Base-by-base conservation (phyloP, 2,113 vertebrate genomes). In the Ammodramus savannarum region DNA sequence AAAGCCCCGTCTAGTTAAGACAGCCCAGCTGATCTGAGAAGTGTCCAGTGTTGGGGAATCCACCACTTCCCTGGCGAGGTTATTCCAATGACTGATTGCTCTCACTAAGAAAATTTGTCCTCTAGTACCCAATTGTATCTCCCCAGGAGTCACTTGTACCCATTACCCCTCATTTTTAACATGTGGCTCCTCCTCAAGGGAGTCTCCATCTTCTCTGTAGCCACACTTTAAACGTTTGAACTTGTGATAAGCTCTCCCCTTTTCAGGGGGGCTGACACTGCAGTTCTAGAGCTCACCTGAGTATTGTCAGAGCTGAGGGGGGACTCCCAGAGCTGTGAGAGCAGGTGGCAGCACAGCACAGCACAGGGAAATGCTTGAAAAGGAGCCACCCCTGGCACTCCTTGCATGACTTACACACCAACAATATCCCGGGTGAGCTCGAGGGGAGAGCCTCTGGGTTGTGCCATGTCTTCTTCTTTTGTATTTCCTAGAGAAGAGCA, bases 391-490 rank as follows among this genome's bases (percentile, higher is more conserved):
- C 26, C 12, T 36, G 4, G 16, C 2, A 4, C 21, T 4, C 1
- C 14, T 57, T 22, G 1, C 0, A 0, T 20, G 21, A 13, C 2
- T 65, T 48, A 19, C 11, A 12, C 9, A 16, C 21, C 2, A 2
- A 8, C 16, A 22, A 3, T 2, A 25, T 2, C 7, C 5, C 0
- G 3, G 9, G 29, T 41, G 29, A 59, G 18, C 4, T 14, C 3
- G 5, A 12, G 39, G 32, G 34, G 11, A 11, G 13, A 14, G 11
- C 2, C 6, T 59, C 31, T 27, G 19, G 7, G 2, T 34, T 32
- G 32, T 52, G 36, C 51, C 38, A 15, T 8, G 21, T 19, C 14
- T 75, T 18, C 11, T 10, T 2, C 13, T 8, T 48, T 44, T 0
- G 0, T 32, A 4, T 44, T n/a, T 48, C 25, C 23, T 46, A 2